Evolutionary conservation across 2,113 vertebrate species (phyloP), one percentile per base, ranked within the genome.

Genomic region (Hippocampus comes): DNA sequence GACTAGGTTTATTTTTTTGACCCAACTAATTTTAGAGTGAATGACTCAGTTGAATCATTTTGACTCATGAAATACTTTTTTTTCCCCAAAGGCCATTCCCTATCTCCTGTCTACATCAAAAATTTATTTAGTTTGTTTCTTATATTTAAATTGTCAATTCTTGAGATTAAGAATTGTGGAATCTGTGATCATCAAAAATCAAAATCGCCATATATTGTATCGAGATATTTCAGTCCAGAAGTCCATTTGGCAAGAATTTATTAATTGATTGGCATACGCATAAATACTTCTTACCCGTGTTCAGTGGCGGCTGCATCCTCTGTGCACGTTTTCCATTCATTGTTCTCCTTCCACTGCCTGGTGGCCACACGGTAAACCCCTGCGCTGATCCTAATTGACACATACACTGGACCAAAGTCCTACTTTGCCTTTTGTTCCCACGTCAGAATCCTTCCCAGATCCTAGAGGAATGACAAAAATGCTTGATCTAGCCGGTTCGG

Each of bases 391-490:
- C 65, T 30, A 34, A 73, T 0, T 59, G 69, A 18, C 65, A 76
- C 23, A 20, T 5, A 69, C 49, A 63, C 34, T 1, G 4, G 69
- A 78, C 46, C 81, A 85, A 77, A 80, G 76, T 88, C 77, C 71
- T 27, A 56, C 61, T 69, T 84, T 76, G 70, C 18, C 18, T 43
- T 71, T 74, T 80, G 72, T 81, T 83, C 27, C 38, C 69, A 42
- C 23, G 41, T 2, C 42, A 77, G 20, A 68, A 81, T 75, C 70
- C 66, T 75, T 74, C 69, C 74, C 73, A 63, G 42, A 57, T n/a
- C 64, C 79, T 23, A 51, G 71, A 79, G 70, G 80, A 81, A 82
- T 85, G 73, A 63, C 48, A 77, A 80, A 81, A 68, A 73, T 15
- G 51, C 9, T 79, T 76, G 70, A 78, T 81, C 51, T 60, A 46